Base-by-base conservation (phyloP, 1,140 invertebrate species). In the Drosophila mauritiana region DNA sequence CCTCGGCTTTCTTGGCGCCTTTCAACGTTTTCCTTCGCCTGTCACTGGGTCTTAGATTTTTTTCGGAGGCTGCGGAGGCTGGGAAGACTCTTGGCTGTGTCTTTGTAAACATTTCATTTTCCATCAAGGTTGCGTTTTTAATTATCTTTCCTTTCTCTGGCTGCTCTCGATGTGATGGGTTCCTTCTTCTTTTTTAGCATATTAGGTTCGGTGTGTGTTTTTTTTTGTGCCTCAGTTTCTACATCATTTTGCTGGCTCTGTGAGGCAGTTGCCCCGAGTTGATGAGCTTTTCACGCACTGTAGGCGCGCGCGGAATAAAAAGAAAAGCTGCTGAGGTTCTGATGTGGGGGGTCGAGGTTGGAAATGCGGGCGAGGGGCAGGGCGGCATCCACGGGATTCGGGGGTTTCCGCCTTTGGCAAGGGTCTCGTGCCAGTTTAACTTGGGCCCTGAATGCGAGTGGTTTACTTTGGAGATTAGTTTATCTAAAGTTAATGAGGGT, bases 121-220 rank as follows among this genome's bases (percentile, higher is more conserved):
- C 85, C 85, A 88, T 91, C 88, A 91, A 91, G 88, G 88, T 91
- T 91, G 88, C 86, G 80, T 88, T 91, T 91, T 91, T 91, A 91
- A 91, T 91, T 91, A 91, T 91, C 85, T 91, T 84, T 83, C 79
- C 67, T 88, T 86, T 83, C 83, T 88, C 83, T 79, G 70, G 83
- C 67, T 82, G 80, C 80, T 70, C 55, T 72, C 78, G 68, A 72
- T 69, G 65, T 46, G 70, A 74, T 77, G 63, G 72, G 77, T 76
- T 67, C 72, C 48, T 62, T 48, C 52, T 67, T 63, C 37, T 78
- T 76, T 64, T 77, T 65, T 70, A 65, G 61, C 84, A 84, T 84
- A 89, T 88, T 88, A 89, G 80, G 76, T 67, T 80, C 84, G 27
- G 72, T 22, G 20, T 22, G 20, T 22, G 12, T 49, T 64, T 64